Base-by-base conservation (phyloP, 2,888 invertebrate species). In the Polyommatus iphigenia region DNA sequence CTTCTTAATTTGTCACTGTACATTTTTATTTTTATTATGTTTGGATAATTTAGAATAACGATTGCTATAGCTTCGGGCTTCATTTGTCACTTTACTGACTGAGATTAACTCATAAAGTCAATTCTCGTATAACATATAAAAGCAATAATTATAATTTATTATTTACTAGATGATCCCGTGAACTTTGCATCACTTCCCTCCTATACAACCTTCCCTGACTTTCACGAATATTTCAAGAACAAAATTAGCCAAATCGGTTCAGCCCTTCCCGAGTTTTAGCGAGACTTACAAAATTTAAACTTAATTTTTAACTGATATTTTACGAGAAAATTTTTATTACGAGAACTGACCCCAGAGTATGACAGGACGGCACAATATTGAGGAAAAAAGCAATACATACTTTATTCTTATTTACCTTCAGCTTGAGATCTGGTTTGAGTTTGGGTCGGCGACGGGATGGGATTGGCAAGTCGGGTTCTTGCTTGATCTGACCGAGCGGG, bases 341-440 rank as follows among this genome's bases (percentile, higher is more conserved):
- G 10, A 72, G 72, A 67, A 67, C 13, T 32, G 29, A 1, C 6
- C 18, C 18, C 29, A 24, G 62, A 62, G 10, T 62, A 32, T 29
- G n/a, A 62, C 3, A 67, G 29, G 67, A 67, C 67, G 67, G 46
- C 73, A 73, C 73, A 54, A 54, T 18, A 73, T 46, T 24, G 15
- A 73, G 13, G 13, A 46, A 73, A n/a, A 20, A 73, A 73, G 73
- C 73, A 73, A 73, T 46, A 67, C 59, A 36, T 32, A 67, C 24
- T 71, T 62, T 67, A 41, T 8, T 41, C 15, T 32, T 54, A 71
- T 32, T 41, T 87, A 94, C 94, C 91, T 94, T 94, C 80, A 99
- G 94, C 94, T 98, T 98, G 77, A 98, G 94, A 90, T 98, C 98
- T 10, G 98, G 97, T 86, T 98, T 98, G 77, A 98, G 92, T 91